phyloP scores from a whole-genome alignment of 1,140 invertebrate genomes.

The Palaemon carinicauda region DNA sequence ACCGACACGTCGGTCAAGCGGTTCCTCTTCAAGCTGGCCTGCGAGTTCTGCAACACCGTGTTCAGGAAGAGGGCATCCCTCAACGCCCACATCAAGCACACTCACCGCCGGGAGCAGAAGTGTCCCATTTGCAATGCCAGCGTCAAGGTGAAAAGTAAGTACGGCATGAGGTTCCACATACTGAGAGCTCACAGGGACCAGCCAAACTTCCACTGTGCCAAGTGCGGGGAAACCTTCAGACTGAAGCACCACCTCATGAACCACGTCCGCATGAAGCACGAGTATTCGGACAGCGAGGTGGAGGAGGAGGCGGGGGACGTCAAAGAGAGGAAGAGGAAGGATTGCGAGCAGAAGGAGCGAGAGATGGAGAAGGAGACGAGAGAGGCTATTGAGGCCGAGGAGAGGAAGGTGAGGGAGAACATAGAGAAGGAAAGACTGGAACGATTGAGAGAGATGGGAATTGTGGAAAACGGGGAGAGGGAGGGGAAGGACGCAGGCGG shows the following conservation, averaged over 20 bases:
- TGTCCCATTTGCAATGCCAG: slow-evolving; percentile 58
- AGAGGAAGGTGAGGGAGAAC: slow-evolving; percentile 3
- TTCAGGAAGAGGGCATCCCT: slow-evolving; percentile 57
- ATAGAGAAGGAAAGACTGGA: neutral
- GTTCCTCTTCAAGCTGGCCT: slow-evolving; percentile 34
- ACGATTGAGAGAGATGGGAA: neutral
- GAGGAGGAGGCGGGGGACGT: neutral
- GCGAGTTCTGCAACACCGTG: slow-evolving; percentile 49
- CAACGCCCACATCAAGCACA: slow-evolving; percentile 53
- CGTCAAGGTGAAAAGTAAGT: slow-evolving; percentile 54
- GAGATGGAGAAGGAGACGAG: neutral
- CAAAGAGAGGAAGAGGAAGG: neutral
- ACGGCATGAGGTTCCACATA: slow-evolving; percentile 58
- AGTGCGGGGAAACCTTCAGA: slow-evolving; percentile 54
- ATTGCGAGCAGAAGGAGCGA: neutral
- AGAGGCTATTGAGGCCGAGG: neutral
- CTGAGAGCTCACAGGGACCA: slow-evolving; percentile 55
- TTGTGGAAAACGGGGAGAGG: neutral
- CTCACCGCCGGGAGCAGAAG: slow-evolving; percentile 42
- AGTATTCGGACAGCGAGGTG: slow-evolving; percentile 17
- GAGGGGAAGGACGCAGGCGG: neutral
- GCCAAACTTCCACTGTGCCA: slow-evolving; percentile 46
- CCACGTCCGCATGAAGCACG: slow-evolving; percentile 47
- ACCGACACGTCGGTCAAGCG: slow-evolving; percentile 16
- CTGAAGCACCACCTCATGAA: slow-evolving; percentile 57